A percentile compares a stretch with the other conserved stretches of the same genome.
These are phyloP conservation scores for Grantiella picta DNA, from an alignment of 2,113 vertebrate species.

Conservation along the genomic window DNA sequence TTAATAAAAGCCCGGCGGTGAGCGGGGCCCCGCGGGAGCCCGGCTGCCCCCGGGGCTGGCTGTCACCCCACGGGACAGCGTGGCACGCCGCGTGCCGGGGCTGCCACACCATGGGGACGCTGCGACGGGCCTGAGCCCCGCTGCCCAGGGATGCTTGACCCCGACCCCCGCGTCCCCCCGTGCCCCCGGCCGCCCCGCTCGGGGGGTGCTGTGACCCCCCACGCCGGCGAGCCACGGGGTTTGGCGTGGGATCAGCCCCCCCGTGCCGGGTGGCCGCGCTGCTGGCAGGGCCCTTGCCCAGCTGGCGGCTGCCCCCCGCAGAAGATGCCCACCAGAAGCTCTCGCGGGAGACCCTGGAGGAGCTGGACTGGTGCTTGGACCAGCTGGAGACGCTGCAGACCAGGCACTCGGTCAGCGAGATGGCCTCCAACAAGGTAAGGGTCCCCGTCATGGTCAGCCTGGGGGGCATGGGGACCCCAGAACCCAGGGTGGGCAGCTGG, in stretches of 20 bases:
- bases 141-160: background rate
- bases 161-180: rapidly evolving
- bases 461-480: rapidly evolving
- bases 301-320: slow-evolving; percentile 49
- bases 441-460: rapidly evolving
- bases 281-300: background rate
- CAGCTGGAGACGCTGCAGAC: slow-evolving; percentile 93
- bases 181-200: rapidly evolving
- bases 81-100: background rate
- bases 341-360: slow-evolving; percentile 87
- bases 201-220: background rate
- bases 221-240: rapidly evolving
- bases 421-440: slow-evolving; percentile 79
- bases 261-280: rapidly evolving
- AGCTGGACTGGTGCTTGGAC: slow-evolving; percentile 96
- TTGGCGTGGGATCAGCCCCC: background rate
- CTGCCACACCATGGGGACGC: background rate
- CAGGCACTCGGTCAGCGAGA: slow-evolving; percentile 75
- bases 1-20: slow-evolving; percentile 44
- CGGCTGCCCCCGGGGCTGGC: background rate
- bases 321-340: slow-evolving; percentile 87
- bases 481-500: rapidly evolving
- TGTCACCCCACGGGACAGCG: background rate
- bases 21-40: background rate
- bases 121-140: background rate